Percentiles rank a stretch among this genome's conserved stretches.
Evolutionary conservation across 2,888 invertebrate genomes (phyloP).

Genomic region (Nectonema munidae): DNA sequence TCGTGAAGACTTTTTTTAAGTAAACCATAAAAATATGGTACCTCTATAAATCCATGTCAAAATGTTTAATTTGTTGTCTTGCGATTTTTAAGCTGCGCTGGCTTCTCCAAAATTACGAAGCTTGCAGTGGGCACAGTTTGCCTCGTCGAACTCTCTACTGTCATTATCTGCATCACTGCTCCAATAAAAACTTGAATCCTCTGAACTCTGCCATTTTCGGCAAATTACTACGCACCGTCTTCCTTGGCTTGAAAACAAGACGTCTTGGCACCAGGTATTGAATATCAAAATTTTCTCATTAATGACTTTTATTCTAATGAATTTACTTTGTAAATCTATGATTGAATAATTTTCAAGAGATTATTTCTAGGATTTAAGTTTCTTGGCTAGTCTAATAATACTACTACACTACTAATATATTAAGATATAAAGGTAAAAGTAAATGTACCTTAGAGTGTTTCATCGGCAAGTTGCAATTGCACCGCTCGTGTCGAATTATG

Average conservation of each 20-base stretch:
- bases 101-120: conserved; percentile 89
- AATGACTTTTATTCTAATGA: too few species aligned
- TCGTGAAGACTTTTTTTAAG: too few species aligned
- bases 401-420: too few species aligned
- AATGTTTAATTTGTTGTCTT: conserved; percentile 12
- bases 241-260: conserved; percentile 65
- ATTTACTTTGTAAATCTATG: too few species aligned
- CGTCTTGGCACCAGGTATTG: conserved; percentile 68
- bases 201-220: conserved; percentile 98
- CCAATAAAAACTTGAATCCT: conserved; percentile 54
- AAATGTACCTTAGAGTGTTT: too few species aligned
- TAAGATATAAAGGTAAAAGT: too few species aligned
- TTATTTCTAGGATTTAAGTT: background rate
- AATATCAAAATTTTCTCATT: too few species aligned
- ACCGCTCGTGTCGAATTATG: too few species aligned
- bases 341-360: too few species aligned
- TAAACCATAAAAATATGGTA: too few species aligned
- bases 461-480: too few species aligned
- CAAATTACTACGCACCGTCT: conserved; percentile 84
- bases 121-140: conserved; percentile 61
- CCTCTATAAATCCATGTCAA: conserved; percentile 10
- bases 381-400: background rate
- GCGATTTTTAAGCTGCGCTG: conserved; percentile 38
- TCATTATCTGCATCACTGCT: conserved; percentile 76
- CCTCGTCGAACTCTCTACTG: conserved; percentile 78